Evolutionary conservation across 2,113 vertebrate genomes (phyloP).

Genomic region (Gavia stellata): DNA sequence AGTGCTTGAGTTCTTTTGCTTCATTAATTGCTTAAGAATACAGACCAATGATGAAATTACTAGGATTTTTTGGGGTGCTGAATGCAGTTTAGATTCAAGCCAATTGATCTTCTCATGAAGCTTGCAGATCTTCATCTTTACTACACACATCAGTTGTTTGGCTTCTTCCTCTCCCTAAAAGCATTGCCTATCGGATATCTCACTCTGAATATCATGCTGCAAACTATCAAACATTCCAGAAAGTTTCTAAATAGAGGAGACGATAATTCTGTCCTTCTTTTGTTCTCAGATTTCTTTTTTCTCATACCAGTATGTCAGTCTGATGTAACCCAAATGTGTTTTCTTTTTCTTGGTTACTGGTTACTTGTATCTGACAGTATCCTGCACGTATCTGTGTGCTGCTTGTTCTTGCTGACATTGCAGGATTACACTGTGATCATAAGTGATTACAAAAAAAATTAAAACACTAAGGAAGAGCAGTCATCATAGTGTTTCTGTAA

Average conservation of each 20-base stretch:
- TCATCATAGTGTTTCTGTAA: neutral
- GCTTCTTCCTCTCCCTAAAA: neutral
- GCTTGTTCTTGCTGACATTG: neutral
- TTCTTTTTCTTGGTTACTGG: neutral
- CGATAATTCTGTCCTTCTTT: neutral
- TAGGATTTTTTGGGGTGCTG: neutral
- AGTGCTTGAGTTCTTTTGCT: neutral
- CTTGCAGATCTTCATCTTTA: neutral
- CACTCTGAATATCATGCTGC: neutral
- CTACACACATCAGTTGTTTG: neutral
- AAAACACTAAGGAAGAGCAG: neutral
- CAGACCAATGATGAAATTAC: neutral
- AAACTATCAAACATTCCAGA: neutral
- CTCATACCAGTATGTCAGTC: neutral
- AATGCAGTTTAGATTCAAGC: neutral
- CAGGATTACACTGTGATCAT: neutral
- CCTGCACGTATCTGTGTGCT: neutral
- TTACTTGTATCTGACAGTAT: neutral
- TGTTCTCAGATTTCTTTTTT: neutral
- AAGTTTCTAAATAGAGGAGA: neutral
- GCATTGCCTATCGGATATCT: neutral
- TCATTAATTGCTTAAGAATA: neutral
- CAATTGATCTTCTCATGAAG: neutral
- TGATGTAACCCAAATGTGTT: neutral
- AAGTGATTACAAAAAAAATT: neutral